Conservation (phyloP, 2,797 vertebrate species). For the Gastrophryne carolinensis region DNA sequence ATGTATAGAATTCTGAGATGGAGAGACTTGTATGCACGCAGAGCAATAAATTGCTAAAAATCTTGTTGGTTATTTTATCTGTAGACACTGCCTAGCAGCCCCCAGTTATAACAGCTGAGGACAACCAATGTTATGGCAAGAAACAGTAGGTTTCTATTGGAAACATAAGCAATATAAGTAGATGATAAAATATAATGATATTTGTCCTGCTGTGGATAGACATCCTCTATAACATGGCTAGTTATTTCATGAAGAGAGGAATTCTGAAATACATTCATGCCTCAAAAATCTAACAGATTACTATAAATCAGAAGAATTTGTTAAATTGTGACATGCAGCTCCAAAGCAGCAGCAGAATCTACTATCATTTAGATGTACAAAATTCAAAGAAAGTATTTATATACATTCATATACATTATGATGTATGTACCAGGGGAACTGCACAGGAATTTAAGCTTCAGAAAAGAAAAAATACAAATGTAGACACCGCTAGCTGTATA, state of each 20-base stretch:
- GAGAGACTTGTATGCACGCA: neutral
- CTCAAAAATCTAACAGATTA: conserved; percentile 18
- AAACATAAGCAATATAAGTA: conserved; percentile 11
- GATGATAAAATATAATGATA: neutral
- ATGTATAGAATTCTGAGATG: neutral
- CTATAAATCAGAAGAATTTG: conserved; percentile 51
- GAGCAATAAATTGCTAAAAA: neutral
- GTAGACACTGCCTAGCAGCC: neutral
- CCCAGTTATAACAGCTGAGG: neutral
- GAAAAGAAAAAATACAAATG: no score
- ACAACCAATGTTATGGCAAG: conserved; percentile 2
- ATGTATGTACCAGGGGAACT: no score
- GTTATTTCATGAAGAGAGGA: neutral
- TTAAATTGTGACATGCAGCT: conserved; percentile 27
- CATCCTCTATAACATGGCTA: conserved; percentile 2
- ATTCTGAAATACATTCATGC: conserved; percentile 4
- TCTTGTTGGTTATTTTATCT: conserved; percentile 10
- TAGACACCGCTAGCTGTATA: no score
- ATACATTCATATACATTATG: no score
- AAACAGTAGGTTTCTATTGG: conserved; percentile 2
- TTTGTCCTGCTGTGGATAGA: conserved; percentile 2
- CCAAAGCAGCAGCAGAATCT: neutral
- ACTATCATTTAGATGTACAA: no score
- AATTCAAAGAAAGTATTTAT: no score
- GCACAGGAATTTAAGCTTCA: no score